phyloP scores from a whole-genome alignment of 2,888 invertebrate species.

The Biston stratarius region DNA sequence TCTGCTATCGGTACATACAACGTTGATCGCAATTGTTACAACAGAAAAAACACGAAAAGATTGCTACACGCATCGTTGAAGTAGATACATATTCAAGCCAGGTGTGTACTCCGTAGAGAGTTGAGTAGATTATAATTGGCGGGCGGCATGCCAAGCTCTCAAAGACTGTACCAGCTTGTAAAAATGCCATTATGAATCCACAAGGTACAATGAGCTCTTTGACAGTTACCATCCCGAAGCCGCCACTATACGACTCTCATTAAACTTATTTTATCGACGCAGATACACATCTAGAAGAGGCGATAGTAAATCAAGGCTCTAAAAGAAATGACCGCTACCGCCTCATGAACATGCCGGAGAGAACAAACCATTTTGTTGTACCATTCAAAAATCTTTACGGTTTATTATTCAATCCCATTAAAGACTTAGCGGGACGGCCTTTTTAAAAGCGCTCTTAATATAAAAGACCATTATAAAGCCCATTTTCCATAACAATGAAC shows the following conservation, averaged over 20 bases:
- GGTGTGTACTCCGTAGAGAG: slow-evolving; percentile 53
- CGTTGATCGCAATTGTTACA: neutral
- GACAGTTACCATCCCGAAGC: slow-evolving; percentile 84
- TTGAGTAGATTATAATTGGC: slow-evolving; percentile 86
- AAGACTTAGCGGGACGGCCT: slow-evolving; percentile 76
- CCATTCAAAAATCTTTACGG: slow-evolving; percentile 82
- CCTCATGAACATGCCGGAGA: slow-evolving; percentile 69
- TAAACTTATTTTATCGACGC: slow-evolving; percentile 83
- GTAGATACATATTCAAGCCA: slow-evolving; percentile 51
- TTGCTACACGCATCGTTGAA: slow-evolving; percentile 23
- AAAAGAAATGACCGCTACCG: slow-evolving; percentile 68
- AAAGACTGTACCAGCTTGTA: slow-evolving; percentile 84
- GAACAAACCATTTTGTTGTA: slow-evolving; percentile 78
- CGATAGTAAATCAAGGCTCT: slow-evolving; percentile 76
- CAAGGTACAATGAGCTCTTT: slow-evolving; percentile 83
- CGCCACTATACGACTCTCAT: slow-evolving; percentile 82
- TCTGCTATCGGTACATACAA: neutral
- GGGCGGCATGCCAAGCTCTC: slow-evolving; percentile 76
- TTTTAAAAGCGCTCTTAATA: slow-evolving; percentile 76
- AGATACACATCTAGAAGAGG: slow-evolving; percentile 73
- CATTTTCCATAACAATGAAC: slow-evolving; percentile 81
- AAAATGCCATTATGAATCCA: slow-evolving; percentile 84
- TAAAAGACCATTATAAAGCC: slow-evolving; percentile 78
- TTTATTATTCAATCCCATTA: slow-evolving; percentile 83
- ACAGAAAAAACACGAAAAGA: neutral